Base-by-base conservation (phyloP, 2,888 invertebrate species). In the Scelioninae gen. 1 region DNA sequence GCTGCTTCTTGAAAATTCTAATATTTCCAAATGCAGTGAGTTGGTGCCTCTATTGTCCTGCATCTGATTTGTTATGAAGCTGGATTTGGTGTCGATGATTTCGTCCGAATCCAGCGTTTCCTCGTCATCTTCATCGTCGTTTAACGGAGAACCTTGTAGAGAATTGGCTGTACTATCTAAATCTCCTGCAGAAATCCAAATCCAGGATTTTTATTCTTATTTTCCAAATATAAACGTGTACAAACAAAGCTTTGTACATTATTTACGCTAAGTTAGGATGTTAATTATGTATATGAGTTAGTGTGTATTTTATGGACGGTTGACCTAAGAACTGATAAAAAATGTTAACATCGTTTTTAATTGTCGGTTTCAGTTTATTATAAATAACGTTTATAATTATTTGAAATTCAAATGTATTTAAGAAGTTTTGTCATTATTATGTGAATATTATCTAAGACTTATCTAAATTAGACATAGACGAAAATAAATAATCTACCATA, bases 91-190 rank as follows among this genome's bases (percentile, higher is more conserved):
- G 23, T 89, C 90, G 8, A 88, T 84, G 1, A 89, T 88, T 74
- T 91, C 92, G 9, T 91, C 90, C 0, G 91, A 90, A 79, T 91
- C 91, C 32, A 91, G 55, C 0, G 89, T 90, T 11, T 89, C 91
- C 47, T 90, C 89, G 11, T 86, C 87, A 29, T 89, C 88, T 5
- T 89, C 89, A 0, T 85, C 87, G 38, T 89, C 88, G 40, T 90
- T 89, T 11, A 91, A 69, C 2, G 90, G 89, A 4, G 91, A 92
- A 60, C 87, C 89, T 23, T 88, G 87, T 4, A 91, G 88, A 0
- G 92, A 91, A 86, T 91, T 92, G 5, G 89, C 89, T 6, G 88
- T 88, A 75, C 91, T 92, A 63, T 92, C 91, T 34, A 91, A 82
- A 43, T 91, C 92, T 47, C 88, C 89, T 85, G 90, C 88, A 1